Base-by-base conservation (phyloP, 2,113 vertebrate genomes). In the Barnardius zonarius region DNA sequence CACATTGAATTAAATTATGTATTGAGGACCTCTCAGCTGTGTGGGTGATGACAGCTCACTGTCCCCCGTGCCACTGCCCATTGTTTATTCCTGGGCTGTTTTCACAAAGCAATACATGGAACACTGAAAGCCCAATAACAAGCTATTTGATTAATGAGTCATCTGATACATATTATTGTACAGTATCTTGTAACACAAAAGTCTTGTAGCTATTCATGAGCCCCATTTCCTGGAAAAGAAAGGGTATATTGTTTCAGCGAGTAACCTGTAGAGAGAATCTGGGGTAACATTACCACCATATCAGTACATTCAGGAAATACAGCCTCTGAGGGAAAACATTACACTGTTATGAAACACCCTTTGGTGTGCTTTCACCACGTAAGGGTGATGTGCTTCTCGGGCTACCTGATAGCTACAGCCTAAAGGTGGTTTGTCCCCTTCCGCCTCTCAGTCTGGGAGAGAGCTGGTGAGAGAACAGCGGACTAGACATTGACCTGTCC, bases 131-230 rank as follows among this genome's bases (percentile, higher is more conserved):
- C 55, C 43, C 74, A 91, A 86, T 86, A 97, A 76, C 28, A 27
- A 86, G 59, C 85, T 92, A 76, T 91, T 93, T 90, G 91, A 78
- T 86, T 96, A 96, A 96, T 89, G 92, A 70, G 97, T 97, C 57
- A 98, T 92, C 72, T 68, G 95, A 94, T 97, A 95, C 24, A 81
- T 51, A 76, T 86, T 87, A 95, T 72, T 94, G 87, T 68, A 52
- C 55, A 79, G 83, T 98, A 97, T 98, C 97, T 92, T 86, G 82
- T 98, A 95, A 97, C 98, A 97, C 92, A 88, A 88, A 96, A 86
- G 69, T 88, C 67, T 80, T 44, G 8, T 92, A 95, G 77, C 86
- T 96, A 96, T 96, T 97, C 52, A 80, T 88, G 82, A 96, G 95
- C 92, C 96, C 69, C 1, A 7, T 97, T 97, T 97, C 94, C 93